Evolutionary conservation across 2,888 invertebrate species (phyloP), one percentile per base, ranked within the genome.

Genomic region (Brachypalpus laphriformis): DNA sequence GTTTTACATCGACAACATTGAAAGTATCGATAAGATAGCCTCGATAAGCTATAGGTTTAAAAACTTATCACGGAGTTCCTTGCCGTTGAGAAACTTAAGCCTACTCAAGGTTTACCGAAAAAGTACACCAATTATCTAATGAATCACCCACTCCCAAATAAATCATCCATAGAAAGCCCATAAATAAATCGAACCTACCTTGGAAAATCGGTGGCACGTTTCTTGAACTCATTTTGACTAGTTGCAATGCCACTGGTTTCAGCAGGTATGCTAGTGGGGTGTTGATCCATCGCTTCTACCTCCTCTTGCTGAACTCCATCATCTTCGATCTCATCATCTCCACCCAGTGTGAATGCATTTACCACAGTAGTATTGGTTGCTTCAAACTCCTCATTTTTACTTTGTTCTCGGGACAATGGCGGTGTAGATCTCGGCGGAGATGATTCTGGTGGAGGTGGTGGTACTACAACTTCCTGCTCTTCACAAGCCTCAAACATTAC

Each of bases 151-250:
- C n/a, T n/a, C 3, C 4, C 31, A 8, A 28, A 6, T 45, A 45
- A 42, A 28, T 2, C 14, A 28, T 25, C 25, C 25, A 4, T 25
- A 2, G 2, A 25, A 25, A 6, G 9, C 0, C 8, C 6, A 20
- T 16, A 31, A 4, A 14, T 16, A 31, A 22, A 2, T 34, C 22
- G 7, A 34, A 87, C 88, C 87, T 66, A 91, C 91, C 91, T 90
- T 37, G 88, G 87, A 75, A 91, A 91, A 85, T 91, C 89, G 59
- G 88, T 87, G 16, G 82, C 87, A 1, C 66, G 37, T 9, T 85
- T 66, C n/a, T 76, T 61, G 11, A 14, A 20, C 0, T 6, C 61
- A 20, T 18, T 56, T 31, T 34, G 47, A 45, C 20, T 37, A 9
- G 42, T 11, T 37, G 25, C n/a, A 37, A 20, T 34, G 7, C 9